phyloP scores from a whole-genome alignment of 2,113 vertebrate genomes.

The Oryzias celebensis region DNA sequence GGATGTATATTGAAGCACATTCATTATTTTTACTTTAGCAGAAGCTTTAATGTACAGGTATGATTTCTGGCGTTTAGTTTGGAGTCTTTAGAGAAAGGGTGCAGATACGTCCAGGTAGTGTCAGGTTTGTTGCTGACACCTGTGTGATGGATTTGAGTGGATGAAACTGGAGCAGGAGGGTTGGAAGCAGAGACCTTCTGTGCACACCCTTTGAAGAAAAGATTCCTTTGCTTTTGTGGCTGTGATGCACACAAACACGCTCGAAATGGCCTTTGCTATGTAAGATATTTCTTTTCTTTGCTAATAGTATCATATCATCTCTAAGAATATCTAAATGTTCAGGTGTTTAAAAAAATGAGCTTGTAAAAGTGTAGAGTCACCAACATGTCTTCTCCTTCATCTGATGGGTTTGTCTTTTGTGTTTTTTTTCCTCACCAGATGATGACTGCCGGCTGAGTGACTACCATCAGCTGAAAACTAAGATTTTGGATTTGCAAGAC shows the following conservation, averaged over 20 bases:
- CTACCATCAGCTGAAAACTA: constrained; percentile 87
- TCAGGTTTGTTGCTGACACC: constrained; percentile 47
- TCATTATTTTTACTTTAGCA: constrained; percentile 61
- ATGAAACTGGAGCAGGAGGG: too few species aligned
- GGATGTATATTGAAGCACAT: constrained; percentile 29
- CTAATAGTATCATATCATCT: background rate
- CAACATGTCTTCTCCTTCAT: background rate
- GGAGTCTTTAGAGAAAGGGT: constrained; percentile 42
- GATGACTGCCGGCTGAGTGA: constrained; percentile 86
- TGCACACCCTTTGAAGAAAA: constrained; percentile 11
- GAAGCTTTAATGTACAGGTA: constrained; percentile 44
- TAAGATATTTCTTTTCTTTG: too few species aligned
- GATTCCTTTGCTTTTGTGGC: constrained; percentile 30
- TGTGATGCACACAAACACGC: constrained; percentile 23
- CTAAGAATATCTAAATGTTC: background rate
- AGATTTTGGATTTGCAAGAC: constrained; percentile 85
- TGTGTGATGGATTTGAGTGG: constrained; percentile 39
- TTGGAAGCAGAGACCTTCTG: too few species aligned
- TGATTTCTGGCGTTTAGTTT: constrained; percentile 40
- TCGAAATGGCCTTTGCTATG: constrained; percentile 3
- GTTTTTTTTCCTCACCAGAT: constrained; percentile 70
- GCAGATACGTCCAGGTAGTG: too few species aligned
- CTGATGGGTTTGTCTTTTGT: constrained; percentile 7
- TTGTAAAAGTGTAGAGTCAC: too few species aligned
- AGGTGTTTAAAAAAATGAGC: background rate